A percentile compares a stretch with the other conserved stretches of the same genome.
These are phyloP conservation scores for Philereme vetulata DNA, from an alignment of 2,888 invertebrate species.

Conservation along the genomic window DNA sequence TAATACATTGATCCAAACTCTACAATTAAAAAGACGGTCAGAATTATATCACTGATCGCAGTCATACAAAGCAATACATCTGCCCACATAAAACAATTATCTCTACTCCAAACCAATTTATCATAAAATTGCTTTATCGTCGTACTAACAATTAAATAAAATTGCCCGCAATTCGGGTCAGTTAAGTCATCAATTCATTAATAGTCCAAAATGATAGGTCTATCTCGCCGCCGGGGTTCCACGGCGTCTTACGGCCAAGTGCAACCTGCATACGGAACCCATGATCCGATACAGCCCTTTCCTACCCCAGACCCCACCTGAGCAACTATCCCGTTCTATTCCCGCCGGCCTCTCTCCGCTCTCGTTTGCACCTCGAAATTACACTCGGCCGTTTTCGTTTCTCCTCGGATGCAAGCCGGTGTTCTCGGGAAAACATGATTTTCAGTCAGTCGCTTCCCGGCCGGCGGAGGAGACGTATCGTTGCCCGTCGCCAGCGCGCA, in stretches of 20 bases:
- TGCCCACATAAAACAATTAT: slow-evolving; percentile 58
- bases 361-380: slow-evolving; percentile 74
- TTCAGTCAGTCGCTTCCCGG: slow-evolving; percentile 75
- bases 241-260: slow-evolving; percentile 62
- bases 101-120: slow-evolving; percentile 56
- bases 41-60: slow-evolving; percentile 44
- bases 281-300: slow-evolving; percentile 62
- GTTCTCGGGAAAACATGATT: slow-evolving; percentile 81
- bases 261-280: slow-evolving; percentile 75
- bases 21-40: slow-evolving; percentile 41
- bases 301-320: slow-evolving; percentile 76
- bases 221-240: slow-evolving; percentile 48
- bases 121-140: slow-evolving; percentile 68
- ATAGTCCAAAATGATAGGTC: slow-evolving; percentile 65
- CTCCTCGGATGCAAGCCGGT: slow-evolving; percentile 82
- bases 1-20: slow-evolving; percentile 30
- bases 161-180: slow-evolving; percentile 71
- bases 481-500: slow-evolving; percentile 59
- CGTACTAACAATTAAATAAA: slow-evolving; percentile 65
- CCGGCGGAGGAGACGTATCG: slow-evolving; percentile 66
- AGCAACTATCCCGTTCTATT: slow-evolving; percentile 59
- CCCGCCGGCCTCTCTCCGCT: slow-evolving; percentile 51
- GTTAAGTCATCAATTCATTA: slow-evolving; percentile 71
- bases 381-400: slow-evolving; percentile 79
- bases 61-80: slow-evolving; percentile 38